phyloP scores from a whole-genome alignment of 2,797 vertebrate species.

The Pelobates cultripes region DNA sequence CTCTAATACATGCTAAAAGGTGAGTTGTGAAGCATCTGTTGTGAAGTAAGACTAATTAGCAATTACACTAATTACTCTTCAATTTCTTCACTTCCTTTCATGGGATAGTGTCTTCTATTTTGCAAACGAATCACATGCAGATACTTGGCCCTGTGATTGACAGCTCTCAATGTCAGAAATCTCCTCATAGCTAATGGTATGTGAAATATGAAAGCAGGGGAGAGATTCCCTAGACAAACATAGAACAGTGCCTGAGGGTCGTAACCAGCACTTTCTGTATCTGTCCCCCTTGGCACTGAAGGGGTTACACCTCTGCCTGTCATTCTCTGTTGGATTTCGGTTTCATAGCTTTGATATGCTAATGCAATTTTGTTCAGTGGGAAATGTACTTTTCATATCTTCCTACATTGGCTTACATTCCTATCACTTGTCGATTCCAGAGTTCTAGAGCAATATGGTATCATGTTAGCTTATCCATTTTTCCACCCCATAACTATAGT shows the following conservation, averaged over 20 bases:
- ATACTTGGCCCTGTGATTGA: conserved; percentile 12
- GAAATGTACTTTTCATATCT: conserved; percentile 46
- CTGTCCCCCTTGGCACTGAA: conserved; percentile 28
- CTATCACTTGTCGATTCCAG: conserved; percentile 6
- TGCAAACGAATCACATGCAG: not conserved
- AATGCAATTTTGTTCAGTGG: conserved; percentile 48
- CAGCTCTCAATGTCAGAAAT: conserved; percentile 12
- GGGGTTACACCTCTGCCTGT: conserved; percentile 44
- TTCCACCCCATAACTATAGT: too few species aligned
- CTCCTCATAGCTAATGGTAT: conserved; percentile 33
- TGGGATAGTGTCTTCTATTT: not conserved
- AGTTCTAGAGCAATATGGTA: conserved; percentile 36
- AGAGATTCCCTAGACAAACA: conserved; percentile 34
- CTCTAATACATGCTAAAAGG: not conserved
- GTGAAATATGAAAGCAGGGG: conserved; percentile 27
- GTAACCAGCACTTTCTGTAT: not conserved
- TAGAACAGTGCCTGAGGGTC: not conserved
- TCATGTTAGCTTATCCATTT: too few species aligned
- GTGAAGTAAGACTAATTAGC: not conserved
- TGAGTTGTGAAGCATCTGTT: conserved; percentile 8
- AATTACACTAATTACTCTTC: conserved; percentile 18
- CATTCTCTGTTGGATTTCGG: conserved; percentile 42
- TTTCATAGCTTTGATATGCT: conserved; percentile 51
- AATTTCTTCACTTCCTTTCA: conserved; percentile 3
- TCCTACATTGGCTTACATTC: conserved; percentile 26